Base-by-base conservation (phyloP, 2,888 invertebrate species). In the Scaptomyza polygonia region DNA sequence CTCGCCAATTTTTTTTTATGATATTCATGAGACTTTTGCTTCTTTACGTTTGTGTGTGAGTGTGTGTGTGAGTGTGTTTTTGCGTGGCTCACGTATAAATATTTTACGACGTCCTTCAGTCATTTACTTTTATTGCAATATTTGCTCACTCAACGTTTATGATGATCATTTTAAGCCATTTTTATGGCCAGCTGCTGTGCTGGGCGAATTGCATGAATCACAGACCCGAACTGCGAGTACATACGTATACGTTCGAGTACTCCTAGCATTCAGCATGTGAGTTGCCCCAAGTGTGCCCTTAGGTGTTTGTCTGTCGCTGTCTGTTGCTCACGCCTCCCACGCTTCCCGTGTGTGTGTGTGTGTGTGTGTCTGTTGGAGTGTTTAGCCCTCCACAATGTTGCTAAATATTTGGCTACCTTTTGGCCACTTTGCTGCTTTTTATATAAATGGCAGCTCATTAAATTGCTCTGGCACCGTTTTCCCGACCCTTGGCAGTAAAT, bases 111-210 rank as follows among this genome's bases (percentile, higher is more conserved):
- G 90, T 90, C 90, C 89, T 88, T 88, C 88, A 86, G 85, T 90
- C 87, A 89, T 90, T 89, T 89, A 90, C 88, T 91, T 91, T 91
- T 91, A 91, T 91, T 90, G 90, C 90, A 91, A 89, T 89, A 90
- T 91, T 90, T 90, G 91, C 91, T 89, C 90, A 90, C 90, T 91
- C 91, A 90, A 89, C 89, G 88, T 91, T 91, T 91, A 91, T 90
- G 90, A 90, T 91, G 91, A 91, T 91, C 90, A 91, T 90, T 91
- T 91, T 89, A 91, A 90, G 91, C 89, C 89, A 89, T 89, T 91
- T 91, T 91, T 91, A 91, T 91, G 90, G 80, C 76, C 84, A 83
- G 71, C 76, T 80, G 79, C 39, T 39, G 39, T 16, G 39, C 59
- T 75, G 76, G 59, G 76, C 72, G 74, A 72, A 88, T 86, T 88